Conservation (phyloP, 1,140 invertebrate genomes). For the Akabosia matsudoensis region DNA sequence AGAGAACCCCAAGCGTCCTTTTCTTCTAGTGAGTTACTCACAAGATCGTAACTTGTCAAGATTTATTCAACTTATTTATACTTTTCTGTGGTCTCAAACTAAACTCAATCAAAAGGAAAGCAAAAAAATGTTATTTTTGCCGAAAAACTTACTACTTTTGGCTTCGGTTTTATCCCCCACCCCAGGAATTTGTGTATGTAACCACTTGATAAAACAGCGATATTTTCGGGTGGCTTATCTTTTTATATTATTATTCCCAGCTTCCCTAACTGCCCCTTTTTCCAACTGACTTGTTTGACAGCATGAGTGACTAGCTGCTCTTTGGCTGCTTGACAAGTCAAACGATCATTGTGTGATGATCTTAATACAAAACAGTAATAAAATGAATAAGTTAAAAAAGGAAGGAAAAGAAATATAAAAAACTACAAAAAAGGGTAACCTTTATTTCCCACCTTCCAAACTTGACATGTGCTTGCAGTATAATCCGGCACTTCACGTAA, state of each 20-base stretch:
- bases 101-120: neutral
- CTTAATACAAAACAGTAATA: neutral
- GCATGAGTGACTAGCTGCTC: conserved; percentile 3
- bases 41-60: neutral
- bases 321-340: neutral
- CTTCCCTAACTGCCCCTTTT: neutral
- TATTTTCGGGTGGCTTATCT: neutral
- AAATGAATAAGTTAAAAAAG: neutral
- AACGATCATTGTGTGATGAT: neutral
- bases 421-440: neutral
- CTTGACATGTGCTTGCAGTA: neutral
- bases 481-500: neutral
- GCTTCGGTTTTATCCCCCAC: no score
- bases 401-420: conserved; percentile 7
- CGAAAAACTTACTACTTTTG: no score
- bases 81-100: neutral
- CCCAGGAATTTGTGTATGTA: no score
- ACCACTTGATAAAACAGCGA: neutral
- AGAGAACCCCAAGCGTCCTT: neutral
- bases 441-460: neutral
- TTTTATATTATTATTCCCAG: neutral
- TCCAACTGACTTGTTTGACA: neutral
- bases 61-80: neutral
- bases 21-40: neutral
- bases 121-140: no score